Evolutionary conservation across 2,797 vertebrate species (phyloP), one percentile per base, ranked within the genome.

Genomic region (Epinephelus awoara): DNA sequence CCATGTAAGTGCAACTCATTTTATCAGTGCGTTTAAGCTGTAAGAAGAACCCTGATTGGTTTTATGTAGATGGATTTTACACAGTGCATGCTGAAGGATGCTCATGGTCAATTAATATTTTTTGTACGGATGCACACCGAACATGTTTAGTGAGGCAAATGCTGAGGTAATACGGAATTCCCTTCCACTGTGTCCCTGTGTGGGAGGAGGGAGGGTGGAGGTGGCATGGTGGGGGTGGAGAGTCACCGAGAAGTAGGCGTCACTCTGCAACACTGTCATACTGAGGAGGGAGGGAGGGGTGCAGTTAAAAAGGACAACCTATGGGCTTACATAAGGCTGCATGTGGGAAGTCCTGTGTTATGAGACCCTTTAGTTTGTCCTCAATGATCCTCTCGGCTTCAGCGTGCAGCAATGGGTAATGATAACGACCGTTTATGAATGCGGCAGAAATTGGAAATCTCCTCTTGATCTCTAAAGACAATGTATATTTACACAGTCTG

Each of bases 111-210:
- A 29, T 63, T 67, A 66, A 46, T 70, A 25, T 68, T 58, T 67
- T 81, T 78, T 77, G 44, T 64, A 74, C 54, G 69, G 73, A 64
- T 7, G 47, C 56, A 23, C 47, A 44, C 34, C 67, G 71, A 69
- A 75, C 13, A 21, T 80, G 69, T 88, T 89, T 79, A 70, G 85
- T 76, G 84, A 92, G 79, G 87, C 88, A 84, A 90, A 90, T 90
- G 91, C 88, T 95, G 93, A 95, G 91, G 93, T 95, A 94, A 95
- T 93, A 74, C 94, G 96, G 95, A 95, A 95, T 96, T 95, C 96
- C 96, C 95, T 95, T 93, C 34, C 81, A 86, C 89, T 73, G 86
- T 84, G 79, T 94, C 88, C 84, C 72, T 87, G 65, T 91, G 78
- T 85, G 82, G 85, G 90, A 89, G 88, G 64, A 79, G 78, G 58